Conservation (phyloP, 2,797 vertebrate genomes). For the Sebastes steindachneri region DNA sequence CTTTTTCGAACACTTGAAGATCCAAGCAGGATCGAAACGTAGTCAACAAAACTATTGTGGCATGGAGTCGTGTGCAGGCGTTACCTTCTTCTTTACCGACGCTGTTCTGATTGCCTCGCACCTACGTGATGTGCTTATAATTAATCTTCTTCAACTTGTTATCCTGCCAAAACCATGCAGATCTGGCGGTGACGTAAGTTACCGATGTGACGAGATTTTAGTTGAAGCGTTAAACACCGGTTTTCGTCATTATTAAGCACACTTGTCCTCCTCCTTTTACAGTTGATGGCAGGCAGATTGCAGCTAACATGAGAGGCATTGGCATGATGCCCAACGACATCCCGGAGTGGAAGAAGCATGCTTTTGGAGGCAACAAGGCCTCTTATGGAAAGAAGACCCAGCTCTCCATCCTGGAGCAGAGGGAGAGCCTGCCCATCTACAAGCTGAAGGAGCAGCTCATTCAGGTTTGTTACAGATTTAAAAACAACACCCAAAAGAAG, state of each 20-base stretch:
- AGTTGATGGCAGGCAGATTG: conserved; percentile 97
- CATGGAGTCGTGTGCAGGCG: no score
- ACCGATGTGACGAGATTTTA: not conserved
- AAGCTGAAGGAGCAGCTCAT: conserved; percentile 98
- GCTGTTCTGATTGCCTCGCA: no score
- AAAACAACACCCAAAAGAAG: not conserved
- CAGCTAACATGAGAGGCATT: conserved; percentile 98
- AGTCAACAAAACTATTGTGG: no score
- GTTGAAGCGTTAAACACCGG: not conserved
- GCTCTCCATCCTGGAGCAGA: conserved; percentile 96
- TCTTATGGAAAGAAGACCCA: conserved; percentile 98
- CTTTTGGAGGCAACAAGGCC: conserved; percentile 98
- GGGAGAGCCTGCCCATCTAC: conserved; percentile 97
- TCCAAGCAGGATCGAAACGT: no score
- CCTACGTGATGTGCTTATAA: no score
- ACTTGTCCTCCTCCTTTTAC: conserved; percentile 1
- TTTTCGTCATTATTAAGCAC: conserved; percentile 1
- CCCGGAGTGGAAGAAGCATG: conserved; percentile 99
- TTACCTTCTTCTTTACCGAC: no score
- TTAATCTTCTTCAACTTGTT: no score
- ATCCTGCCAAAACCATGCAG: not conserved
- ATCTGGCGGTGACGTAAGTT: not conserved
- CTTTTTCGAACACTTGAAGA: no score
- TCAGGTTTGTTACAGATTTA: conserved; percentile 80
- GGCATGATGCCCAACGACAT: conserved; percentile 99